Conservation (phyloP, 2,888 invertebrate genomes). For the Chesias legatella region DNA sequence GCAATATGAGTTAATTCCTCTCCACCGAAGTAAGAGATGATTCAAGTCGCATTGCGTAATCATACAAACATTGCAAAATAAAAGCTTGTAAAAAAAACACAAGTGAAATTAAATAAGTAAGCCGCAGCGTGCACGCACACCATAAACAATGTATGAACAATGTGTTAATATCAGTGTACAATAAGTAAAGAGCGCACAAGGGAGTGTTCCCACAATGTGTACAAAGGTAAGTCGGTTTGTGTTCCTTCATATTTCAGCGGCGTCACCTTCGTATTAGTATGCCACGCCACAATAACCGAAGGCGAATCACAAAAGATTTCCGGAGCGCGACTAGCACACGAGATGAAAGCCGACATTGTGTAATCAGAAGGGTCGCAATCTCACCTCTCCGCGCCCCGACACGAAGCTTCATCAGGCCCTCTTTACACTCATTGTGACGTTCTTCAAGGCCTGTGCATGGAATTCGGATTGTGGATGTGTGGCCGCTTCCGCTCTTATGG, state of each 20-base stretch:
- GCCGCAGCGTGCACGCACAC: not conserved
- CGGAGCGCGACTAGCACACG: conserved; percentile 78
- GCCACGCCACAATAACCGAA: conserved; percentile 76
- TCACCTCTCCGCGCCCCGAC: conserved; percentile 63
- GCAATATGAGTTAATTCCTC: no score
- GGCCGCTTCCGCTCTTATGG: not conserved
- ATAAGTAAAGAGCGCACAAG: not conserved
- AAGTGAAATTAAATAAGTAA: no score
- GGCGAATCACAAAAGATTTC: conserved; percentile 80
- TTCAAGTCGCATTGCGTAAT: no score
- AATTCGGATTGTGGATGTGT: conserved; percentile 14
- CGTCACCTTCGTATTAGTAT: conserved; percentile 74
- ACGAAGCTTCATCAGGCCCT: conserved; percentile 76
- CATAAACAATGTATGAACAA: conserved; percentile 5
- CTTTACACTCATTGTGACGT: conserved; percentile 69
- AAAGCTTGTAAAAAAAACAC: no score
- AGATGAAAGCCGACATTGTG: conserved; percentile 79
- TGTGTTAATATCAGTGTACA: not conserved
- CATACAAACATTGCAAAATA: no score
- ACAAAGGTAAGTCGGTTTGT: conserved; percentile 40
- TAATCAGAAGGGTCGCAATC: conserved; percentile 80
- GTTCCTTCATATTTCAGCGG: conserved; percentile 57
- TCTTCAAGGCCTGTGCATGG: conserved; percentile 50
- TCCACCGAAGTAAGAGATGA: no score
- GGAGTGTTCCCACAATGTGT: conserved; percentile 28